phyloP scores from a whole-genome alignment of 2,888 invertebrate genomes.

The Bursaphelenchus okinawaensis region DNA sequence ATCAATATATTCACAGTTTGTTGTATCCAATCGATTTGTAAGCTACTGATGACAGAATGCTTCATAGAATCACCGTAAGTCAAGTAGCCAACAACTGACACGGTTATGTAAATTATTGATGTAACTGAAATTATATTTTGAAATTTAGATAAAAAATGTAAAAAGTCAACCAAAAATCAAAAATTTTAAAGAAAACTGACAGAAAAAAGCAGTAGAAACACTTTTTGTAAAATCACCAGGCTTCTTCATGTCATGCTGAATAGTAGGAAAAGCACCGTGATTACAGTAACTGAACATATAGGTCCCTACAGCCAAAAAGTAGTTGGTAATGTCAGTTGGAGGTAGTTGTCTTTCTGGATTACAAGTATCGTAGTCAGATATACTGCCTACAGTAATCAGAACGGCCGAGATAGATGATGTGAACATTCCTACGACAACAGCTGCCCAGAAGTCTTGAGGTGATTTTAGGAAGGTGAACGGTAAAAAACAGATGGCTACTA shows the following conservation, averaged over 20 bases:
- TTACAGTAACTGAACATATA: slow-evolving; percentile 53
- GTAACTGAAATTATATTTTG: slow-evolving; percentile 35
- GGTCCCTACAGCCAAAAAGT: slow-evolving; percentile 53
- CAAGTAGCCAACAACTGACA: slow-evolving; percentile 35
- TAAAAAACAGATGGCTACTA: slow-evolving; percentile 45
- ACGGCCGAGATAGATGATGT: slow-evolving; percentile 51
- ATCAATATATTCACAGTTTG: slow-evolving; percentile 50
- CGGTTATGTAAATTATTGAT: slow-evolving; percentile 38
- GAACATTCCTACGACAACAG: slow-evolving; percentile 46
- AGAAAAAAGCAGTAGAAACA: slow-evolving; percentile 58
- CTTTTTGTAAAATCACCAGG: slow-evolving; percentile 64
- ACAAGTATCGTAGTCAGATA: slow-evolving; percentile 40
- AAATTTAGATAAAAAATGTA: background rate
- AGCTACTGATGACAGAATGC: slow-evolving; percentile 34
- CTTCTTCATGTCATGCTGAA: slow-evolving; percentile 52
- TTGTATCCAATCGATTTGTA: slow-evolving; percentile 31
- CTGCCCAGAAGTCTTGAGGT: too few relatives aligned
- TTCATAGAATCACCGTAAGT: slow-evolving; percentile 36
- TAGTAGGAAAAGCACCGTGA: slow-evolving; percentile 51
- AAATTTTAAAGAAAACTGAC: slow-evolving; percentile 7
- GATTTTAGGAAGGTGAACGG: slow-evolving; percentile 52
- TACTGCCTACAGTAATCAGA: slow-evolving; percentile 43
- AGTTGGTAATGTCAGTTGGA: slow-evolving; percentile 34
- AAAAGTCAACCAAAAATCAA: background rate
- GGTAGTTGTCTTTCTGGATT: slow-evolving; percentile 29